phyloP scores from a whole-genome alignment of 2,797 vertebrate genomes.

The Kryptolebias ocellatus region DNA sequence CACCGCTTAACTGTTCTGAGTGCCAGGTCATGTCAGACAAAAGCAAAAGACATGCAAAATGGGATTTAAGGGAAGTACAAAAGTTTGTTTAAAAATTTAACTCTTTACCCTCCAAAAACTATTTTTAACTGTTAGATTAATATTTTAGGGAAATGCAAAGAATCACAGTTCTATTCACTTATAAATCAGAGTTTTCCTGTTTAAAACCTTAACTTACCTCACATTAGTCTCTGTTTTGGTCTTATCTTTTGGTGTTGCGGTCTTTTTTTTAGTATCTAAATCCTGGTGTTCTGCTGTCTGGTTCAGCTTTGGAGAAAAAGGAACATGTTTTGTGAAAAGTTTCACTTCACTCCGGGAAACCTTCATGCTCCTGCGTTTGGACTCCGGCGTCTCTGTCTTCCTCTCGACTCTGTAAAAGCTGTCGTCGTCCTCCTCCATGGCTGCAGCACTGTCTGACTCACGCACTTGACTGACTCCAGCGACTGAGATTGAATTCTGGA shows the following conservation, averaged over 20 bases:
- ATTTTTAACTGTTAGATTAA: background rate
- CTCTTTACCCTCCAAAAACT: background rate
- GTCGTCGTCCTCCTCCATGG: slow-evolving; percentile 65
- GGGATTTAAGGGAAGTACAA: background rate
- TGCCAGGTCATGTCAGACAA: background rate
- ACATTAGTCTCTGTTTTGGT: slow-evolving; percentile 27
- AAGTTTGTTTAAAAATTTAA: slow-evolving; percentile 5
- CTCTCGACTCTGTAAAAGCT: slow-evolving; percentile 68
- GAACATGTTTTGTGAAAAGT: slow-evolving; percentile 72
- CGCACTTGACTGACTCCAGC: slow-evolving; percentile 1
- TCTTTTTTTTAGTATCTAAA: slow-evolving; percentile 6
- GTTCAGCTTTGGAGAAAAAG: slow-evolving; percentile 45
- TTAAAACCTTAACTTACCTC: slow-evolving; percentile 54
- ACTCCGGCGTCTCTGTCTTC: slow-evolving; percentile 78
- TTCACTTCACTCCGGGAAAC: slow-evolving; percentile 77
- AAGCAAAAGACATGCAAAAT: slow-evolving; percentile 2
- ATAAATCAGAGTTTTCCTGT: background rate
- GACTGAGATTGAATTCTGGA: slow-evolving; percentile 37
- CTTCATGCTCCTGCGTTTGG: slow-evolving; percentile 80
- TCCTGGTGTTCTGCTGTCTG: slow-evolving; percentile 12
- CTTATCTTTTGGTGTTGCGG: slow-evolving; percentile 26
- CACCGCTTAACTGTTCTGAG: slow-evolving; percentile 21
- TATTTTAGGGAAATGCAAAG: background rate
- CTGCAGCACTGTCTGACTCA: slow-evolving; percentile 21
- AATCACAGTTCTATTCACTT: slow-evolving; percentile 13